Conservation (phyloP, 1,140 invertebrate genomes). For the Drosophila triauraria region DNA sequence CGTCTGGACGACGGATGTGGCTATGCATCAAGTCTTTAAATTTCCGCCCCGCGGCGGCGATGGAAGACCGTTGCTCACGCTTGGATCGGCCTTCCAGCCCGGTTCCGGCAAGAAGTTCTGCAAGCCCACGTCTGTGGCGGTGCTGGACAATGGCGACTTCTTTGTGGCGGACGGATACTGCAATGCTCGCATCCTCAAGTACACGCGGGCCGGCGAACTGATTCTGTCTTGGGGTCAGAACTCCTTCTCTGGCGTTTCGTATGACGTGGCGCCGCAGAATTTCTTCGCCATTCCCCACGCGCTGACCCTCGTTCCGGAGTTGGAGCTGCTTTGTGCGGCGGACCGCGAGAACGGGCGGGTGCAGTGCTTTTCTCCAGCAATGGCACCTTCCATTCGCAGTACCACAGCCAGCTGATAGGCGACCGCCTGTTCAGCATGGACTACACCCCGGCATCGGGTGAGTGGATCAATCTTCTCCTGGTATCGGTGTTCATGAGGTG, state of each 20-base stretch:
- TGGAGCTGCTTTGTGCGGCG: slow-evolving; percentile 92
- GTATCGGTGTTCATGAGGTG: slow-evolving; percentile 24
- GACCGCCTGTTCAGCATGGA: slow-evolving; percentile 89
- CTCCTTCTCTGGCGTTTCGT: slow-evolving; percentile 75
- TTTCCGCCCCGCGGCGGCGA: slow-evolving; percentile 86
- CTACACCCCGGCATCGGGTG: slow-evolving; percentile 86
- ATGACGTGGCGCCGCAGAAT: slow-evolving; percentile 86
- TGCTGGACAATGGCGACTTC: slow-evolving; percentile 92
- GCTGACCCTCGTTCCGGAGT: slow-evolving; percentile 91
- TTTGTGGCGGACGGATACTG: slow-evolving; percentile 98
- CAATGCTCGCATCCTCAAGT: slow-evolving; percentile 96
- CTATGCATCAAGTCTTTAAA: slow-evolving; percentile 96
- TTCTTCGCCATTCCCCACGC: slow-evolving; percentile 93
- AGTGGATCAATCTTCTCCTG: slow-evolving; percentile 42
- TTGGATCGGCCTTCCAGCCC: slow-evolving; percentile 90
- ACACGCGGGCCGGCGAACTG: slow-evolving; percentile 89
- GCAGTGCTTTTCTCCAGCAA: slow-evolving; percentile 90
- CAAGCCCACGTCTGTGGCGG: slow-evolving; percentile 96
- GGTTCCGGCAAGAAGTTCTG: slow-evolving; percentile 95
- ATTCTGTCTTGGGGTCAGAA: slow-evolving; percentile 89
- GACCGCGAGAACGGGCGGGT: slow-evolving; percentile 96
- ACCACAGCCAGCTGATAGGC: slow-evolving; percentile 88
- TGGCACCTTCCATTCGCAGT: slow-evolving; percentile 88
- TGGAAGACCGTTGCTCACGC: slow-evolving; percentile 83
- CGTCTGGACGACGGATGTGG: slow-evolving; percentile 96